Evolutionary conservation across 2,888 invertebrate genomes (phyloP), one percentile per base, ranked within the genome.

Genomic region (Pycnomerus fuliginosus): DNA sequence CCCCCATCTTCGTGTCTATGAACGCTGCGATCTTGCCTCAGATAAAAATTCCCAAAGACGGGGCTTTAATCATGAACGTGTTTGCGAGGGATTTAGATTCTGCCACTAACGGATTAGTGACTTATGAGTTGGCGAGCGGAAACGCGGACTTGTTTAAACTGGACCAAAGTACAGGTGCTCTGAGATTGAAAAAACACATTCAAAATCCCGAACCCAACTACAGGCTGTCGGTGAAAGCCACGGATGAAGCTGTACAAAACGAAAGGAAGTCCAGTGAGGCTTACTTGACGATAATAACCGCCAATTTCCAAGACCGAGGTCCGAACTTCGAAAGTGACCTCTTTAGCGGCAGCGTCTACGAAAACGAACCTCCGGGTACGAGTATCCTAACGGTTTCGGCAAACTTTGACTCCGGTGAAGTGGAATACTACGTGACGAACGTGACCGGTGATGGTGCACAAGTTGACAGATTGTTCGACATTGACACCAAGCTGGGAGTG

Each of bases 401-500:
- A 60, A 80, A 82, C 55, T 79, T 81, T 55, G 73, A 73, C 53
- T 77, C 79, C 61, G 80, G 80, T 38, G 80, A 83, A 61, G 80
- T 94, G 69, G 91, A 92, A 72, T 95, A 91, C 76, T 94, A 90
- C 74, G 87, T 95, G 71, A 91, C 90, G 61, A 88, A 87, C 75
- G 87, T 88, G 71, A 87, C 87, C 62, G 82, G 81, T 68, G 74
- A 71, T 54, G 85, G 85, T 49, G 79, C 77, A 56, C 87, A 89
- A 75, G 89, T 90, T 67, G 90, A 92, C 75, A 82, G 90, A 64
- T 77, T 92, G 61, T 97, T 97, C 71, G 90, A 90, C 67, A 87
- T 97, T 64, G 93, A 96, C 74, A 82, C 88, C 13, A 86, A 87
- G 56, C 77, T 89, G 65, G 96, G 96, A 30, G 87, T 91, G 61